Base-by-base conservation (phyloP, 2,113 vertebrate genomes). In the Peromyscus californicus region DNA sequence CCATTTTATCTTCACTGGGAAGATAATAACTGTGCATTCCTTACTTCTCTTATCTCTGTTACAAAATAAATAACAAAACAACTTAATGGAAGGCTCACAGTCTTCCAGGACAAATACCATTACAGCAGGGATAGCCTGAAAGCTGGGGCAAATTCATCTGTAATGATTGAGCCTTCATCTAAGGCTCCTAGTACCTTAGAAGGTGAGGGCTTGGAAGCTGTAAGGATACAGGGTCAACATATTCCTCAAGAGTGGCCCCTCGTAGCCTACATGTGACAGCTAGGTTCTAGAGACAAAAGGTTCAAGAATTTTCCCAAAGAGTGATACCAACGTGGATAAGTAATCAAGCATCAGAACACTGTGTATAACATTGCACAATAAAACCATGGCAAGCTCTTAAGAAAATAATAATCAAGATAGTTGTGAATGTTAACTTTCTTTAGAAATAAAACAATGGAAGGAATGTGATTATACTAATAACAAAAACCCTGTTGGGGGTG, bases 381-480 rank as follows among this genome's bases (percentile, higher is more conserved):
- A 84, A 61, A 16, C 36, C n/a, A 42, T 29, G 16, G 13, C 6
- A 33, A 65, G 9, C 3, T 45, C 11, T 42, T 96, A 89, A 76
- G 8, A 57, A 92, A 79, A 94, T 54, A 24, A 48, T 54, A 63
- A 80, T 61, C 70, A 95, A 33, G 39, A 79, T 54, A 59, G 7
- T 11, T 93, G 61, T 59, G 24, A 85, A 65, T 67, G 84, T 93
- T 84, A 89, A 31, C n/a, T 36, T 96, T 33, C 11, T 89, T 85
- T 90, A 70, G 31, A 10, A 26, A 61, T 36, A 91, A 33, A 92
- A 78, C 59, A 39, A 51, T 51, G 29, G 67, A 80, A 79, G 22
- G 48, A 51, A 9, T 51, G 7, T 84, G 3, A 7, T 57, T 54
- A 33, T 78, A 78, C 7, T 83, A 22, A 80, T 5, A 26, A 29